Percentiles rank a stretch among this genome's conserved stretches.
phyloP scores from a whole-genome alignment of 2,888 invertebrate species.

The Leucophora obtusa region DNA sequence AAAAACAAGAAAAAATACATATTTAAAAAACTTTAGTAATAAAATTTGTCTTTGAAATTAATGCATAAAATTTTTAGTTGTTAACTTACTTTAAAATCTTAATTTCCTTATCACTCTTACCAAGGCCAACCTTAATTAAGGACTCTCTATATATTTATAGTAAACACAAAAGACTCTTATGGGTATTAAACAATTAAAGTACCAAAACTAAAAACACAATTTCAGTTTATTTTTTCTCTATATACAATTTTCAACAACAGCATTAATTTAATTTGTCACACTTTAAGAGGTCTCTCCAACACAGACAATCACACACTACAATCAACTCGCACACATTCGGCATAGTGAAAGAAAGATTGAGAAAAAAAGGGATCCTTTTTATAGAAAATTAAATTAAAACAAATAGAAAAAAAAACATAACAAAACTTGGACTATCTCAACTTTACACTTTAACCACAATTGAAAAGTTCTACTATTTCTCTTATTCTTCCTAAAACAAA shows the following conservation, averaged over 20 bases:
- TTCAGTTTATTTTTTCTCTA: constrained; percentile 63
- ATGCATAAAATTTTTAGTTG: not conserved
- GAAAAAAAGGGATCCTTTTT: constrained; percentile 17
- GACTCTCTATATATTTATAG: constrained; percentile 8
- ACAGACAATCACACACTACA: not conserved
- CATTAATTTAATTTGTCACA: constrained; percentile 69
- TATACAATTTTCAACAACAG: constrained; percentile 67
- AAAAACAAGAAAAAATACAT: constrained; percentile 7
- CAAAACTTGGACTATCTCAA: constrained; percentile 42
- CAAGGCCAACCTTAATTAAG: constrained; percentile 42
- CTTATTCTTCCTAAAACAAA: not conserved
- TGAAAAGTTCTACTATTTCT: constrained; percentile 39
- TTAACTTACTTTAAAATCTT: constrained; percentile 17
- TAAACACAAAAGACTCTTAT: constrained; percentile 43
- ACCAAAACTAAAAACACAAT: constrained; percentile 27
- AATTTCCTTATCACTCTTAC: not conserved
- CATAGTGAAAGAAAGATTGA: not conserved
- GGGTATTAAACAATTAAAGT: constrained; percentile 54
- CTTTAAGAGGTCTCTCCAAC: constrained; percentile 51
- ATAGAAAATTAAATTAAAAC: constrained; percentile 34
- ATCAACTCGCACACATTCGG: not conserved
- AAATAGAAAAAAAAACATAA: not conserved
- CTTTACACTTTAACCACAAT: constrained; percentile 60
- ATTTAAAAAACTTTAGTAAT: not conserved
- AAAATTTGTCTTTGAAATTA: not conserved